Conservation (phyloP, 2,888 invertebrate species). For the Suillia variegata region DNA sequence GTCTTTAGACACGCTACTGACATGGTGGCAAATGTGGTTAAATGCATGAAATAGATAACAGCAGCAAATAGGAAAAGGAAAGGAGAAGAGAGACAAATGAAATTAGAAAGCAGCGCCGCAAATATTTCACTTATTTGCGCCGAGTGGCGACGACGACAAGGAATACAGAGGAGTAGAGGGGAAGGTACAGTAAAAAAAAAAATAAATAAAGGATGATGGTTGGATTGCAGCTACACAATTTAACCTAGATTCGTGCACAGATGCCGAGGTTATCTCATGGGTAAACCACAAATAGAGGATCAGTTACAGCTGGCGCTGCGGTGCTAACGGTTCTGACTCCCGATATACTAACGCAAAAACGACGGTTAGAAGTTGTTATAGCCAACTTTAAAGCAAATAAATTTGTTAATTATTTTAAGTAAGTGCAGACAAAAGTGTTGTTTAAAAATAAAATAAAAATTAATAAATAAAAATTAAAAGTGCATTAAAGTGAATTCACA, state of each 20-base stretch:
- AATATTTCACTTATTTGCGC: constrained; percentile 54
- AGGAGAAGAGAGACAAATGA: no score
- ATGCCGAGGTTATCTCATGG: constrained; percentile 54
- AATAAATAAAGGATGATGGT: no score
- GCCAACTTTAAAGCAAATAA: no score
- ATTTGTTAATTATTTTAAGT: constrained; percentile 8
- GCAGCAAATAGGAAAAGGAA: no score
- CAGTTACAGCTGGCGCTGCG: constrained; percentile 54
- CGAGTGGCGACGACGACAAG: constrained; percentile 8
- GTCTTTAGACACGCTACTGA: no score
- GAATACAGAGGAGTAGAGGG: constrained; percentile 35
- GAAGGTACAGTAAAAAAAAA: no score
- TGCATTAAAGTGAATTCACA: no score
- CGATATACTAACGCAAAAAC: constrained; percentile 15
- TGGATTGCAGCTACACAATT: no score
- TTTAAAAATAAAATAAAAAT: constrained; percentile 9
- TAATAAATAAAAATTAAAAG: no score
- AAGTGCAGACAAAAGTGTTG: constrained; percentile 10
- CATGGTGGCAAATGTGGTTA: constrained; percentile 26
- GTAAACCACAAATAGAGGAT: constrained; percentile 45
- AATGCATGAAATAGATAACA: constrained; percentile 31
- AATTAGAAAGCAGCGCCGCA: constrained; percentile 36
- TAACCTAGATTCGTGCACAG: background rate
- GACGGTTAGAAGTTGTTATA: no score
- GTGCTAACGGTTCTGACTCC: constrained; percentile 46